Percentiles rank a stretch among this genome's conserved stretches.
These are phyloP conservation scores for Temnothorax rugatulus DNA, from an alignment of 2,888 invertebrate species.

Conservation along the genomic window DNA sequence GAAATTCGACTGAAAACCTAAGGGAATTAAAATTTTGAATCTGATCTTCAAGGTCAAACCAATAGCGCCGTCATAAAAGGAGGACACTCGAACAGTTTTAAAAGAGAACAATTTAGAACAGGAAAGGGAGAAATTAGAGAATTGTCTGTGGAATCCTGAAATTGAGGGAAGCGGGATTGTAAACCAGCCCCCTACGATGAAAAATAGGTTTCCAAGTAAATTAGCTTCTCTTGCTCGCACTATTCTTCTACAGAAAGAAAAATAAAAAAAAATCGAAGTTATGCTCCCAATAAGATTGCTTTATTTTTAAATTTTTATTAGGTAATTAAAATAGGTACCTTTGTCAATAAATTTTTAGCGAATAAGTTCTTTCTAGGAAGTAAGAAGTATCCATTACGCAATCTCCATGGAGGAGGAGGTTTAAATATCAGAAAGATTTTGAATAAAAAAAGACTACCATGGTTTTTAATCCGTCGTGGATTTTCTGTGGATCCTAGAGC, in stretches of 20 bases:
- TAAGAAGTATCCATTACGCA: background rate
- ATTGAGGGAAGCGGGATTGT: too few species aligned
- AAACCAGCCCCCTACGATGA: too few species aligned
- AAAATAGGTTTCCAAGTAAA: too few species aligned
- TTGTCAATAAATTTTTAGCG: background rate
- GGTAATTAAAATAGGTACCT: background rate
- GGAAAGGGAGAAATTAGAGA: too few species aligned
- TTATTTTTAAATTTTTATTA: background rate
- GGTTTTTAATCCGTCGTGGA: background rate
- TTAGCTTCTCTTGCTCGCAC: too few species aligned
- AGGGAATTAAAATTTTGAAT: background rate
- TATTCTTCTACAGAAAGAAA: too few species aligned
- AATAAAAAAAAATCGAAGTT: background rate
- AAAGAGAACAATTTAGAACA: too few species aligned
- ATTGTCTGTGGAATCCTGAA: too few species aligned
- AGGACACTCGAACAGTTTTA: too few species aligned
- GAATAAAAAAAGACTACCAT: background rate
- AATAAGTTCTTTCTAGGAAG: background rate
- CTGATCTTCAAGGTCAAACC: background rate
- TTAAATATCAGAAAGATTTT: background rate
- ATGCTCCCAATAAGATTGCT: background rate
- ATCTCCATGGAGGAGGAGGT: background rate
- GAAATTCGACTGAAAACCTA: conserved; percentile 53
- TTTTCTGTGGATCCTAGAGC: background rate
- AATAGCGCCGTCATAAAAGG: background rate